phyloP scores from a whole-genome alignment of 1,140 invertebrate genomes.

The Saccostrea echinata region DNA sequence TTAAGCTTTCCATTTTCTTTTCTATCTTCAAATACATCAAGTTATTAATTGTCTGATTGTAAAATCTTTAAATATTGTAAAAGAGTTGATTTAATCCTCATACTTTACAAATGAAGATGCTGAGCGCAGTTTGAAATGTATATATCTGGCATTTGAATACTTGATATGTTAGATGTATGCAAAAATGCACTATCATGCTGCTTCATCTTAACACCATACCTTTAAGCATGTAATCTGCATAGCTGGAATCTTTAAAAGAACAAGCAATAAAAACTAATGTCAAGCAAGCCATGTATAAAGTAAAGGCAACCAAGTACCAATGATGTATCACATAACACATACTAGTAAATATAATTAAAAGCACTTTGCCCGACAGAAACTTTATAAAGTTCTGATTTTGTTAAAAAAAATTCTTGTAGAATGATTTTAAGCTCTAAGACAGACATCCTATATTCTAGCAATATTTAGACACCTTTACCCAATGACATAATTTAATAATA shows the following conservation, averaged over 20 bases:
- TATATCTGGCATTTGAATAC: background rate
- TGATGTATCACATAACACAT: background rate
- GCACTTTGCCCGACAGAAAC: too few species aligned
- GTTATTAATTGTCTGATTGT: too few species aligned
- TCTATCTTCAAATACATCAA: background rate
- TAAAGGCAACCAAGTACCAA: background rate
- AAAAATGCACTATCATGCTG: conserved; percentile 9
- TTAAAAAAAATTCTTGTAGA: too few species aligned
- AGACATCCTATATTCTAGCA: too few species aligned
- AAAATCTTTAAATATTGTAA: too few species aligned
- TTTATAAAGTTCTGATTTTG: too few species aligned
- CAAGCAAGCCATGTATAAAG: background rate
- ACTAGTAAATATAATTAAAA: too few species aligned
- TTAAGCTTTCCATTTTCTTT: too few species aligned
- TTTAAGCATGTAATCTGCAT: conserved; percentile 35
- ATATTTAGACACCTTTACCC: too few species aligned
- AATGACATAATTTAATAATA: too few species aligned
- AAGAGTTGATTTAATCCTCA: too few species aligned
- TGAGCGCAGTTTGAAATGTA: background rate
- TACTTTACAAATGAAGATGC: background rate
- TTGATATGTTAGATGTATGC: background rate
- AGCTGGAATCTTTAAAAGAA: background rate
- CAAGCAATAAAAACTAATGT: background rate
- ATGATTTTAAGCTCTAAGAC: too few species aligned
- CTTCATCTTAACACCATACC: background rate